These are phyloP conservation scores for Vireo altiloquus DNA, from an alignment of 2,113 vertebrate species.

Conservation along the genomic window DNA sequence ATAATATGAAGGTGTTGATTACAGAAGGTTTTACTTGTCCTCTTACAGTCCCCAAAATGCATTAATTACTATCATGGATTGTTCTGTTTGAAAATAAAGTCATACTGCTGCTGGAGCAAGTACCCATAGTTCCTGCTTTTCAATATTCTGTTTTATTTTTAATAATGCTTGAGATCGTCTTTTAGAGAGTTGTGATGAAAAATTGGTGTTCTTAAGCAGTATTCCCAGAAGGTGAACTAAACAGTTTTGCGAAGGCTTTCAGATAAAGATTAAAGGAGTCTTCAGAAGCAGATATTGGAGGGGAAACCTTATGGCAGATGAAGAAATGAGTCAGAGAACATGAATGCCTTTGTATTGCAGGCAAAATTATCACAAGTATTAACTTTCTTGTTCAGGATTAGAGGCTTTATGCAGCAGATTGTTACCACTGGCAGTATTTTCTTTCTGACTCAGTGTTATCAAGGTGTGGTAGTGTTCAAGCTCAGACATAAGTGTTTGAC, in stretches of 20 bases:
- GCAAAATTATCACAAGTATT: neutral
- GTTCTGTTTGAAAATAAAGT: neutral
- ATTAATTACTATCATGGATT: neutral
- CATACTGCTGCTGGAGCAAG: neutral
- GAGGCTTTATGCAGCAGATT: neutral
- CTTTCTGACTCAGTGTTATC: conserved; percentile 19
- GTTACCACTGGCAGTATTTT: neutral
- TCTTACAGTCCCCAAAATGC: neutral
- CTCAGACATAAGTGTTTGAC: neutral
- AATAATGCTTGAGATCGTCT: neutral
- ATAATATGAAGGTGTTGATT: too few relatives aligned
- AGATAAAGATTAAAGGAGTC: neutral
- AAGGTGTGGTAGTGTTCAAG: neutral
- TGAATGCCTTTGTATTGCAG: neutral
- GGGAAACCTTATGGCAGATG: neutral
- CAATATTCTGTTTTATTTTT: neutral
- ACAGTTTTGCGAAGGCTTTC: neutral
- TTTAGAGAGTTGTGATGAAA: neutral
- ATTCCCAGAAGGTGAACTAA: neutral
- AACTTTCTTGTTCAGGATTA: neutral
- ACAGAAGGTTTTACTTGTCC: neutral
- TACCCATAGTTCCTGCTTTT: neutral
- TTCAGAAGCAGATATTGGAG: neutral
- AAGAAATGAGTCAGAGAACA: neutral
- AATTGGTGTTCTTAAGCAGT: neutral